Conservation (phyloP, 2,888 invertebrate genomes). For the Ptilodon capucinus region DNA sequence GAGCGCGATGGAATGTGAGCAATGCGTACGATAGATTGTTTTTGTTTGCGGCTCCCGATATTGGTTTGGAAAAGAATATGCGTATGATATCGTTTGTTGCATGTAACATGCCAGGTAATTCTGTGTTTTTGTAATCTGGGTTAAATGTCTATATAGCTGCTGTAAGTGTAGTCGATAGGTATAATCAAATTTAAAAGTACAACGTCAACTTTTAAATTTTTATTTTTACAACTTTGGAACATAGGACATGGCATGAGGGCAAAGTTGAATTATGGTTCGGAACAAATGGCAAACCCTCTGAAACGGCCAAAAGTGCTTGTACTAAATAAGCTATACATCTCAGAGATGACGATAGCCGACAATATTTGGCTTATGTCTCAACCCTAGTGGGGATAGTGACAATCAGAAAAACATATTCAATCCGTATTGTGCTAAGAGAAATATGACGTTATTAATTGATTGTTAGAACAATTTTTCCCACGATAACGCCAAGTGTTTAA, state of each 20-base stretch:
- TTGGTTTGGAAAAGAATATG: not conserved
- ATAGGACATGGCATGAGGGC: no score
- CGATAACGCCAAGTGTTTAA: constrained; percentile 20
- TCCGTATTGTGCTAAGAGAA: not conserved
- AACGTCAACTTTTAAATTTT: no score
- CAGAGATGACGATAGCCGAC: not conserved
- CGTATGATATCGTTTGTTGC: not conserved
- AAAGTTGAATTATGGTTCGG: no score
- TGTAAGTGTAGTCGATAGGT: no score
- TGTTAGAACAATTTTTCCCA: constrained; percentile 20
- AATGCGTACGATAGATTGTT: constrained; percentile 36
- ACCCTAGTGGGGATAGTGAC: not conserved
- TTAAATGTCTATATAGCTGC: no score
- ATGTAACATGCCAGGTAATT: no score
- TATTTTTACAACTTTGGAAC: no score
- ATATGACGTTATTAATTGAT: constrained; percentile 20
- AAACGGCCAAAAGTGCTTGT: no score
- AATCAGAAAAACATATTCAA: not conserved
- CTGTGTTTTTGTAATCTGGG: no score
- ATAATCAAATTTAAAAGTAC: no score
- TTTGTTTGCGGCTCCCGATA: constrained; percentile 12
- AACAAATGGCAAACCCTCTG: no score
- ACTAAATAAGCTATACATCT: not conserved
- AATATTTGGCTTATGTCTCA: not conserved
- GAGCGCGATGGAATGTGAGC: constrained; percentile 50